These are phyloP conservation scores for Syngnathus typhle DNA, from an alignment of 2,113 vertebrate species.

Conservation along the genomic window DNA sequence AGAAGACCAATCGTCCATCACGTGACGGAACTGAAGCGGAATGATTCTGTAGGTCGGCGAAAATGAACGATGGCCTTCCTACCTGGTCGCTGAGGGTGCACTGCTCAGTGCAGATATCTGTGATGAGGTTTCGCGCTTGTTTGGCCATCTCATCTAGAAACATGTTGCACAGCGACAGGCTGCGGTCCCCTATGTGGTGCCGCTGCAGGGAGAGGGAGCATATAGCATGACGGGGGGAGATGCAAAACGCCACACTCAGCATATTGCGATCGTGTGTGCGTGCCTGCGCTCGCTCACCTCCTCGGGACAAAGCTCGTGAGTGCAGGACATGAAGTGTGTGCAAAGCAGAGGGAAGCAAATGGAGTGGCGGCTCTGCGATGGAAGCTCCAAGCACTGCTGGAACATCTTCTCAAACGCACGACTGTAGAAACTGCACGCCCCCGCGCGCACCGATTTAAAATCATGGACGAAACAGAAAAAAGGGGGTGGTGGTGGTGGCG, in stretches of 20 bases:
- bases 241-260: background rate
- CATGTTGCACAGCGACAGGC: conserved; percentile 98
- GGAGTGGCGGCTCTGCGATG: conserved; percentile 94
- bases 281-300: conserved; percentile 73
- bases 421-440: conserved; percentile 87
- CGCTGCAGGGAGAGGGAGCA: conserved; percentile 64
- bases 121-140: conserved; percentile 96
- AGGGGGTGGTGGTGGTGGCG: too few species aligned
- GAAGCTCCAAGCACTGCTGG: conserved; percentile 97
- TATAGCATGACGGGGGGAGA: background rate
- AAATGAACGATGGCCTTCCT: background rate
- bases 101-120: conserved; percentile 97
- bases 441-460: background rate
- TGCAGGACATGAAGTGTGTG: conserved; percentile 98
- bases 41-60: too few species aligned
- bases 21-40: too few species aligned
- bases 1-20: background rate
- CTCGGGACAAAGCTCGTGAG: conserved; percentile 94
- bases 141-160: conserved; percentile 99
- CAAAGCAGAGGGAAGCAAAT: conserved; percentile 97
- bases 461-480: background rate
- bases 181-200: conserved; percentile 97
- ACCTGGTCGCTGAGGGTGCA: conserved; percentile 98
- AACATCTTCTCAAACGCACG: conserved; percentile 99
- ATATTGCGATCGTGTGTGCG: background rate